Evolutionary conservation across 2,113 vertebrate genomes (phyloP).

Genomic region (Coracopsis vasa): DNA sequence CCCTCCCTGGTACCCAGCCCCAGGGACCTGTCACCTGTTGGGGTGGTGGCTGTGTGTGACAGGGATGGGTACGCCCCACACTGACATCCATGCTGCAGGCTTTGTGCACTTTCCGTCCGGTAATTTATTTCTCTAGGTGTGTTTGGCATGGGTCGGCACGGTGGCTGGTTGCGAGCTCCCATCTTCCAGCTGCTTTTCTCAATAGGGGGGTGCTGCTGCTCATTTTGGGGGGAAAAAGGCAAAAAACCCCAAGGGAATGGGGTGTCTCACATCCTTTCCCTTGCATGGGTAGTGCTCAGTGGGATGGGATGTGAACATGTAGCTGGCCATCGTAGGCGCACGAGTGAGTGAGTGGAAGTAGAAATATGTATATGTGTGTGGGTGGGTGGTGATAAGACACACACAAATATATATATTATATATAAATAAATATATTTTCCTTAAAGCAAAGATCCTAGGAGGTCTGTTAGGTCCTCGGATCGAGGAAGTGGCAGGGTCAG

Average conservation of each 20-base stretch:
- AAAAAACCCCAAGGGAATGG: neutral
- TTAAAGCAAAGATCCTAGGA: neutral
- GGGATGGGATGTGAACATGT: neutral
- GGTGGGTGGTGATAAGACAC: constrained; percentile 42
- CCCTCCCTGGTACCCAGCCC: neutral
- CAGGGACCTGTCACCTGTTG: accelerated
- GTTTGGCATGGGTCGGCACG: neutral
- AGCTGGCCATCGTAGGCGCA: neutral
- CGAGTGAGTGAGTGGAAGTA: constrained; percentile 43
- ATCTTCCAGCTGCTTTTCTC: neutral
- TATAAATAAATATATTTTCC: constrained; percentile 62
- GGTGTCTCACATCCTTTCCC: neutral
- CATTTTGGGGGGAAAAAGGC: neutral
- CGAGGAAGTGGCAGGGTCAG: neutral
- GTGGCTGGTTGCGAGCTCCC: neutral
- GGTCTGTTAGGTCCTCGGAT: neutral
- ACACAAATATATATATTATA: constrained; percentile 63
- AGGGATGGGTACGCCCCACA: neutral
- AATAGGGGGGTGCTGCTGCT: neutral
- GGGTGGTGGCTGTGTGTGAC: neutral
- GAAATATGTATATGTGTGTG: neutral
- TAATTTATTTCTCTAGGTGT: constrained; percentile 42
- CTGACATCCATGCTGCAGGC: neutral
- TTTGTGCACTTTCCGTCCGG: neutral
- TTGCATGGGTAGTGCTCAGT: accelerated